phyloP scores from a whole-genome alignment of 2,888 invertebrate genomes.

The Arrhopalites spinosus region DNA sequence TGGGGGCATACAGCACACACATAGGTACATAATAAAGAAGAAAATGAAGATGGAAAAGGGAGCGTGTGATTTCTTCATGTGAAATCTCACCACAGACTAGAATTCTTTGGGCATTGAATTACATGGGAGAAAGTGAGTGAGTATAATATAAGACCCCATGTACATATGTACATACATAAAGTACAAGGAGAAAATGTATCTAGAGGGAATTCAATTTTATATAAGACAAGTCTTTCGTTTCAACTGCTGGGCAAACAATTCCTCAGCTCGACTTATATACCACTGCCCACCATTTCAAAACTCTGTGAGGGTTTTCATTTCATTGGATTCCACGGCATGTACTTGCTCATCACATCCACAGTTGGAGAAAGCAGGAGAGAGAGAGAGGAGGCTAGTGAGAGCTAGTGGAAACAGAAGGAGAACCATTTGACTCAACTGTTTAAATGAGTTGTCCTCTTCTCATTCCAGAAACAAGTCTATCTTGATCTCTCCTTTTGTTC shows the following conservation, averaged over 20 bases:
- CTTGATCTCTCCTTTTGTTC: background rate
- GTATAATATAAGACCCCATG: too few species aligned
- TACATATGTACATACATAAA: too few species aligned
- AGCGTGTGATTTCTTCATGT: constrained; percentile 7
- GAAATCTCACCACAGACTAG: background rate
- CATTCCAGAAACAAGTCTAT: background rate
- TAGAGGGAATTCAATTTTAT: too few species aligned
- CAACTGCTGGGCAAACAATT: too few species aligned
- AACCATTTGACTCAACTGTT: background rate
- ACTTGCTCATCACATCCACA: background rate
- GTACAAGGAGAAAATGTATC: too few species aligned
- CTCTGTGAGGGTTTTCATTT: background rate
- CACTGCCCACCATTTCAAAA: too few species aligned
- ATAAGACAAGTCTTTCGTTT: too few species aligned
- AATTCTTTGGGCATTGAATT: background rate
- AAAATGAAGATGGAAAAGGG: background rate
- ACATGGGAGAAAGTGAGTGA: background rate
- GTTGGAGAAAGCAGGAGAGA: too few species aligned
- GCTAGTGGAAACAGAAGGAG: too few species aligned
- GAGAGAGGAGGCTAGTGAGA: too few species aligned
- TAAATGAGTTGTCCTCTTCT: constrained; percentile 4
- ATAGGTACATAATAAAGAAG: background rate
- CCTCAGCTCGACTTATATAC: too few species aligned
- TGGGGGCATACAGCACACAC: too few species aligned
- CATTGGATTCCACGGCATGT: background rate